These are phyloP conservation scores for Synaphobranchus kaupii DNA, from an alignment of 2,797 vertebrate genomes.

Conservation along the genomic window DNA sequence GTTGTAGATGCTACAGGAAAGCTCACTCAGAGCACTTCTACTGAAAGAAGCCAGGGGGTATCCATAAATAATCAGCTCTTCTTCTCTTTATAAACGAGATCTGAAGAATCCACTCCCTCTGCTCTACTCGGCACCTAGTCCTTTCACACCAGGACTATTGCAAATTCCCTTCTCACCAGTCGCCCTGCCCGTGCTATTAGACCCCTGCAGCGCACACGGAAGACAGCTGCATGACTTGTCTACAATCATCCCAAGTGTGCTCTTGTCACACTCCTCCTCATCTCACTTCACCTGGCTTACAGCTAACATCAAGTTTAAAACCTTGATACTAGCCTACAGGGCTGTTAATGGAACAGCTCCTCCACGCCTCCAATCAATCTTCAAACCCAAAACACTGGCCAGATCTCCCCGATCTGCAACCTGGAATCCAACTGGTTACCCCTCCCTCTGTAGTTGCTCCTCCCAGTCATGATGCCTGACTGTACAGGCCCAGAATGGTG, in stretches of 20 bases:
- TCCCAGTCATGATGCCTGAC: not conserved
- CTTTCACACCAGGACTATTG: not conserved
- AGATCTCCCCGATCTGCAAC: not conserved
- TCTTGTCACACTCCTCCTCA: not conserved
- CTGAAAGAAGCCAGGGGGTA: not conserved
- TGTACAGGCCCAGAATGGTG: not conserved
- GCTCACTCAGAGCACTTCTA: not conserved
- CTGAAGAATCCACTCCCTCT: not conserved
- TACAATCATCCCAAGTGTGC: not conserved
- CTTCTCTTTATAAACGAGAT: not conserved
- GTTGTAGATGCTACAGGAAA: not conserved
- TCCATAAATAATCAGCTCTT: not conserved
- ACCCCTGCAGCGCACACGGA: not conserved
- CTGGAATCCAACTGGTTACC: not conserved
- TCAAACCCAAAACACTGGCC: too few species aligned
- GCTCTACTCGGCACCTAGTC: not conserved
- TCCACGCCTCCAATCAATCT: not conserved
- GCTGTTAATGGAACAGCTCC: not conserved
- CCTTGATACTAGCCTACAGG: not conserved
- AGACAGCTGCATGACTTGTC: not conserved
- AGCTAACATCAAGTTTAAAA: not conserved
- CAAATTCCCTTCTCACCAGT: not conserved
- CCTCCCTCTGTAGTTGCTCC: too few species aligned
- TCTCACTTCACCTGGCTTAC: not conserved
- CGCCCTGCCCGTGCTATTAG: not conserved